These are phyloP conservation scores for Megalops cyprinoides DNA, from an alignment of 2,797 vertebrate species.

Conservation along the genomic window DNA sequence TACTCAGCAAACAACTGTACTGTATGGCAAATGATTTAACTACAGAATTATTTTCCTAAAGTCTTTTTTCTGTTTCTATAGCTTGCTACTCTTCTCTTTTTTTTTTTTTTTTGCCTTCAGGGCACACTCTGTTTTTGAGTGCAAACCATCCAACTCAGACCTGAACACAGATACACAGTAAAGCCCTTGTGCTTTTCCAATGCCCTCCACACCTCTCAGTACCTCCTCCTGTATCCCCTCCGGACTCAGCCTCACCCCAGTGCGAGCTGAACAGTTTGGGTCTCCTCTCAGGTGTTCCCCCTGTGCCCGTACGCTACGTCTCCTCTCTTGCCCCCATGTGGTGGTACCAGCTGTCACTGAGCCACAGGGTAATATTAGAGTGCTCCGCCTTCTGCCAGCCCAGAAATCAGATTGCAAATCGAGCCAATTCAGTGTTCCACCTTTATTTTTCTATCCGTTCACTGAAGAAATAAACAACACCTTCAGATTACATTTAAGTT, in stretches of 20 bases:
- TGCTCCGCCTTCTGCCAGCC: conserved; percentile 22
- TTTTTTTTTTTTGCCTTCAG: conserved; percentile 34
- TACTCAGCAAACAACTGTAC: neutral
- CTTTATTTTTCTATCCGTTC: neutral
- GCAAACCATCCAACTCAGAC: too few relatives aligned
- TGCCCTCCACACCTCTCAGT: neutral
- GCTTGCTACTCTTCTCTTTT: conserved; percentile 40
- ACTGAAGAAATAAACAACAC: neutral
- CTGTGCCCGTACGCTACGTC: neutral
- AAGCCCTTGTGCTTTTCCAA: neutral
- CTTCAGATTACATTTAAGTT: neutral
- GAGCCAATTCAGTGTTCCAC: neutral
- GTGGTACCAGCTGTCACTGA: conserved; percentile 54
- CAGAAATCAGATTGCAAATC: neutral
- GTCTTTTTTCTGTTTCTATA: neutral
- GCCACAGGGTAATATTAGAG: conserved; percentile 62
- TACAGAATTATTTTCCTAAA: neutral
- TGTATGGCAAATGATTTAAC: neutral
- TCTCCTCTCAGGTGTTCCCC: neutral
- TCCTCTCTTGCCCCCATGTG: neutral
- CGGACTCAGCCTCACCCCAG: neutral
- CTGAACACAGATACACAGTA: too few relatives aligned
- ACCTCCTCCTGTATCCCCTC: neutral
- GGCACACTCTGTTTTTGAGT: conserved; percentile 42
- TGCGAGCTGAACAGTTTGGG: neutral